Percentiles rank a stretch among this genome's conserved stretches.
Conservation (phyloP, 1,140 invertebrate species). For the Samia ricini region DNA sequence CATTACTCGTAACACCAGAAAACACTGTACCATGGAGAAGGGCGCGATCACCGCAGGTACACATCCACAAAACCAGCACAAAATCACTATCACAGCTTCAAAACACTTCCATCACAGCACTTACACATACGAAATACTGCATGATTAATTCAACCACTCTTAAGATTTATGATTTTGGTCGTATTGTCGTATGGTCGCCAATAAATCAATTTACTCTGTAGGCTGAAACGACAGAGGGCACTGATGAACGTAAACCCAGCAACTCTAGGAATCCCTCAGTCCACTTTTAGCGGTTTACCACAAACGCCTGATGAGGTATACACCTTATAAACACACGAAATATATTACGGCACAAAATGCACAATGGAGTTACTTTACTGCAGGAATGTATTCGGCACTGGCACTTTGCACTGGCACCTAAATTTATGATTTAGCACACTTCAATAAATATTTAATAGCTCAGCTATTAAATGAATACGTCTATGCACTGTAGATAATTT, state of each 20-base stretch:
- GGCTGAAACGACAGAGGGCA: constrained; percentile 55
- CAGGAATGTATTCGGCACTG: constrained; percentile 20
- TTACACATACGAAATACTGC: neutral
- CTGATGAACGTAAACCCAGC: constrained; percentile 48
- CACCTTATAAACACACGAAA: constrained; percentile 32
- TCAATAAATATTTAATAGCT: neutral
- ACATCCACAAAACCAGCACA: constrained; percentile 23
- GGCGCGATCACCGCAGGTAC: constrained; percentile 59
- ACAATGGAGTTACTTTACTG: constrained; percentile 24
- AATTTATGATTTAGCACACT: neutral
- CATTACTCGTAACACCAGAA: constrained; percentile 53
- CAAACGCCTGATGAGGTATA: constrained; percentile 60
- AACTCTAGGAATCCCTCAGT: constrained; percentile 56
- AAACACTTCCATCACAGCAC: constrained; percentile 13
- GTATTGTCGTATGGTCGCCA: constrained; percentile 63
- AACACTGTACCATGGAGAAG: constrained; percentile 53
- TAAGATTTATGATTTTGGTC: constrained; percentile 18
- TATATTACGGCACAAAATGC: constrained; percentile 32
- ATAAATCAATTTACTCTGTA: constrained; percentile 63
- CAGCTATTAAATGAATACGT: constrained; percentile 6
- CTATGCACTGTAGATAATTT: constrained; percentile 13
- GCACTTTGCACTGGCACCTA: constrained; percentile 12
- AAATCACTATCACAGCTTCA: constrained; percentile 15
- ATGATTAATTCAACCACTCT: neutral
- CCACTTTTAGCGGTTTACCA: constrained; percentile 54